A percentile compares a stretch with the other conserved stretches of the same genome.
phyloP scores from a whole-genome alignment of 2,888 invertebrate species.

The Lomographa bimaculata region DNA sequence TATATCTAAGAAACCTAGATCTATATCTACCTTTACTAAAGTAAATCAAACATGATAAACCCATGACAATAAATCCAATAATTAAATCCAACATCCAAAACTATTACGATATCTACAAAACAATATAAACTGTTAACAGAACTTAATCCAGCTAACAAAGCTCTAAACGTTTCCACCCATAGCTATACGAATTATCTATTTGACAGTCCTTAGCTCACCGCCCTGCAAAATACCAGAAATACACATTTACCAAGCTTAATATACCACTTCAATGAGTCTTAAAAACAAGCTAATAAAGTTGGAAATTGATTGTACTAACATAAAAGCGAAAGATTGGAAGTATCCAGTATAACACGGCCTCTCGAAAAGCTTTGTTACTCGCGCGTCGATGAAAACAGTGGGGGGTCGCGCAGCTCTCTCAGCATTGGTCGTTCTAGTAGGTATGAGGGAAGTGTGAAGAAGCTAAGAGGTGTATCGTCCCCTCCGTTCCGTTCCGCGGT shows the following conservation, averaged over 20 bases:
- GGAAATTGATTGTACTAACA: constrained; percentile 34
- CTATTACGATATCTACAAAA: background rate
- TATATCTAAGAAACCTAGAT: too few species aligned
- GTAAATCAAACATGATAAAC: too few species aligned
- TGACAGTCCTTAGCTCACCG: constrained; percentile 69
- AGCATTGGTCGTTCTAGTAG: constrained; percentile 66
- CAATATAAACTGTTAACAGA: constrained; percentile 18
- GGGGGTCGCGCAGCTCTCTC: constrained; percentile 50
- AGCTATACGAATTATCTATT: constrained; percentile 54
- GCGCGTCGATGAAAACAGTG: constrained; percentile 21
- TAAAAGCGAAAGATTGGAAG: constrained; percentile 41
- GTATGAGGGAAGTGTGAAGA: constrained; percentile 77
- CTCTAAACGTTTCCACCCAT: constrained; percentile 19
- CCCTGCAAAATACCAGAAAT: constrained; percentile 64
- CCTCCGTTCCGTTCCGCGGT: constrained; percentile 65
- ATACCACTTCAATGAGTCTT: constrained; percentile 24
- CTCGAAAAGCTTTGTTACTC: constrained; percentile 23
- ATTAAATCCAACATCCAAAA: constrained; percentile 7
- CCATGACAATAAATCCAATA: constrained; percentile 2
- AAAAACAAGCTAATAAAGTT: constrained; percentile 28
- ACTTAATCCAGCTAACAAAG: constrained; percentile 20
- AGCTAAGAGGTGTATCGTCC: constrained; percentile 77
- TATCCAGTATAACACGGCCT: constrained; percentile 50
- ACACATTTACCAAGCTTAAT: constrained; percentile 36
- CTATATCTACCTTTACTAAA: too few species aligned